Evolutionary conservation across 2,797 vertebrate species (phyloP).

Genomic region (Knipowitschia caucasica): DNA sequence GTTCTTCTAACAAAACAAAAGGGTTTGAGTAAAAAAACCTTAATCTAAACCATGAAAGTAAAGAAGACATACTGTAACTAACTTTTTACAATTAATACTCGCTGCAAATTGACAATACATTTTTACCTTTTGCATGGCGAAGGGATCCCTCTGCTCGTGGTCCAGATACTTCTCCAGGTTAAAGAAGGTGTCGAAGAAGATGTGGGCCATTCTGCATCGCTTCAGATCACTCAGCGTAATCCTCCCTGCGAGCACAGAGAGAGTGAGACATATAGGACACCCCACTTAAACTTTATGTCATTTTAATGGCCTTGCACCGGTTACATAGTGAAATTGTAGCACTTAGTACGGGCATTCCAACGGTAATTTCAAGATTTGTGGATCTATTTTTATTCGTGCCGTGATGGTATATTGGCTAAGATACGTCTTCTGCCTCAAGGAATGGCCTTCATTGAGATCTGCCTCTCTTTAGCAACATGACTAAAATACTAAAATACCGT

Average conservation of each 20-base stretch:
- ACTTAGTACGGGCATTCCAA: neutral
- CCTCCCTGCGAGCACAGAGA: slow-evolving; percentile 81
- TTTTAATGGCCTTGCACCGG: neutral
- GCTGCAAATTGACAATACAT: too few relatives aligned
- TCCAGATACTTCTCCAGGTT: slow-evolving; percentile 99
- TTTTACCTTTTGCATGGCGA: slow-evolving; percentile 95
- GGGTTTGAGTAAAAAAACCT: too few relatives aligned
- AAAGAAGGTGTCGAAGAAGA: slow-evolving; percentile 98
- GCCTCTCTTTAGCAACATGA: too few relatives aligned
- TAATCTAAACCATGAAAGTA: too few relatives aligned
- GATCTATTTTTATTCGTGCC: neutral
- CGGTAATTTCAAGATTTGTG: neutral
- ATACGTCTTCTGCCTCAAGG: neutral
- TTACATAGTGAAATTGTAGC: slow-evolving; percentile 1
- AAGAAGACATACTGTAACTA: too few relatives aligned
- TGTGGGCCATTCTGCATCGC: slow-evolving; percentile 94
- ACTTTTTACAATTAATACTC: too few relatives aligned
- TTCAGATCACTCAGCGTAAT: slow-evolving; percentile 94
- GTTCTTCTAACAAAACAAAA: too few relatives aligned
- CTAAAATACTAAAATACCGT: too few relatives aligned
- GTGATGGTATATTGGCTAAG: neutral
- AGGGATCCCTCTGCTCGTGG: slow-evolving; percentile 98
- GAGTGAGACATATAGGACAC: neutral
- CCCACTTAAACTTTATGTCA: neutral
- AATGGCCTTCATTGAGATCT: too few relatives aligned